Percentiles rank a stretch among this genome's conserved stretches.
These are phyloP conservation scores for Lasioglossum vierecki DNA, from an alignment of 2,888 invertebrate species.

Conservation along the genomic window DNA sequence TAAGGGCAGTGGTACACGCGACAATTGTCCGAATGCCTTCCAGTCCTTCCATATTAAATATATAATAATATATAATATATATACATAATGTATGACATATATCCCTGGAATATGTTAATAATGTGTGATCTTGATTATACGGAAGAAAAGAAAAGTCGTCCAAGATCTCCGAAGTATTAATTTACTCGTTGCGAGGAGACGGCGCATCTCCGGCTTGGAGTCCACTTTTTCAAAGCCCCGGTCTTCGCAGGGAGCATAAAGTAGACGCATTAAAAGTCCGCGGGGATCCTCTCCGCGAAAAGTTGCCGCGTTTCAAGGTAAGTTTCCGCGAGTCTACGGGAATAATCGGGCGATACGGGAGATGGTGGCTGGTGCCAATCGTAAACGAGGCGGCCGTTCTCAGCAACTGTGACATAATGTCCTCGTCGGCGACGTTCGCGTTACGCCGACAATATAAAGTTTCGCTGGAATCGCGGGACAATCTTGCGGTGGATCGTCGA, in stretches of 20 bases:
- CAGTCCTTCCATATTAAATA: background rate
- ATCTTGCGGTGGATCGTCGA: slow-evolving; percentile 30
- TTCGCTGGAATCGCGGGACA: slow-evolving; percentile 4
- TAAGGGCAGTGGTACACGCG: background rate
- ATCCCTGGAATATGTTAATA: no score
- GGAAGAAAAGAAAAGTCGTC: background rate
- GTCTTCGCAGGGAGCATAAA: background rate
- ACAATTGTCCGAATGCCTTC: background rate
- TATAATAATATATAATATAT: no score
- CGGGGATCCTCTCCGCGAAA: slow-evolving; percentile 36
- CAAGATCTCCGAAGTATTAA: background rate
- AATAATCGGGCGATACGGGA: slow-evolving; percentile 57
- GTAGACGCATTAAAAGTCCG: slow-evolving; percentile 40
- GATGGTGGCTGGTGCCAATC: slow-evolving; percentile 49
- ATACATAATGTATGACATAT: no score
- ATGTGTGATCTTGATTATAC: no score
- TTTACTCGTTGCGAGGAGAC: background rate
- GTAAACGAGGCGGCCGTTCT: slow-evolving; percentile 62
- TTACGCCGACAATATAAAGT: slow-evolving; percentile 44
- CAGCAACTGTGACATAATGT: slow-evolving; percentile 66
- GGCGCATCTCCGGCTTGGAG: background rate
- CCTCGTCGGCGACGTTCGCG: slow-evolving; percentile 35
- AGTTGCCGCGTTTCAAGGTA: slow-evolving; percentile 47
- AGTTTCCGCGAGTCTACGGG: slow-evolving; percentile 6
- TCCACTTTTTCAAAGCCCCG: background rate